Base-by-base conservation (phyloP, 2,113 vertebrate genomes). In the Cyphotilapia sp. region DNA sequence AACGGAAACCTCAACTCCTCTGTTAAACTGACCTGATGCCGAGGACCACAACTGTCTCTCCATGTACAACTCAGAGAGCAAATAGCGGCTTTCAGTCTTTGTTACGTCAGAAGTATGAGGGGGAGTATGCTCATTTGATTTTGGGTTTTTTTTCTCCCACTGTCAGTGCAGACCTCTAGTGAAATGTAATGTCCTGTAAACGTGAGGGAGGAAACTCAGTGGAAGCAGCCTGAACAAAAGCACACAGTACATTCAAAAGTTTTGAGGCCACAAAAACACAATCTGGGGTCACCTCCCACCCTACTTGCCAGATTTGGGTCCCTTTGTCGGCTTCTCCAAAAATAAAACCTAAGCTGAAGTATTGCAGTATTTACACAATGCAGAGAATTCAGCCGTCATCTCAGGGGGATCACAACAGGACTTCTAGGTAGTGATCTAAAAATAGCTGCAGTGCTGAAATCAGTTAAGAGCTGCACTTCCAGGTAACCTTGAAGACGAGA, bases 341-440 rank as follows among this genome's bases (percentile, higher is more conserved):
- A 47, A 76, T 29, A 27, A 76, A 1, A 78, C 17, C 42, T 47
- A 47, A 47, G 40, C 6, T 47, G 69, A 78, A 76, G 71, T 29
- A 49, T 76, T 76, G 42, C 71, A 49, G 24, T 78, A 19, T 78
- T 47, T 78, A 78, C 42, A 78, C 71, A 78, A 49, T 78, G 24
- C 24, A 78, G 42, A 49, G 16, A 78, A 78, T 78, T 2, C 24
- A 78, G 71, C 9, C 3, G 3, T 8, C 71, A 31, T 49, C 14
- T 78, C 42, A 78, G 24, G 16, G 24, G 71, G 42, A 12, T 78
- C 42, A 19, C 71, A 49, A 49, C 24, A 17, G 42, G 42, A 78
- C 42, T 76, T 49, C 42, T 29, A 29, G 24, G 40, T 10, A 76
- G 9, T 29, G 42, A 76, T 31, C 2, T 76, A 49, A 78, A 76